Evolutionary conservation across 2,797 vertebrate species (phyloP).

Genomic region (Astyanax mexicanus): DNA sequence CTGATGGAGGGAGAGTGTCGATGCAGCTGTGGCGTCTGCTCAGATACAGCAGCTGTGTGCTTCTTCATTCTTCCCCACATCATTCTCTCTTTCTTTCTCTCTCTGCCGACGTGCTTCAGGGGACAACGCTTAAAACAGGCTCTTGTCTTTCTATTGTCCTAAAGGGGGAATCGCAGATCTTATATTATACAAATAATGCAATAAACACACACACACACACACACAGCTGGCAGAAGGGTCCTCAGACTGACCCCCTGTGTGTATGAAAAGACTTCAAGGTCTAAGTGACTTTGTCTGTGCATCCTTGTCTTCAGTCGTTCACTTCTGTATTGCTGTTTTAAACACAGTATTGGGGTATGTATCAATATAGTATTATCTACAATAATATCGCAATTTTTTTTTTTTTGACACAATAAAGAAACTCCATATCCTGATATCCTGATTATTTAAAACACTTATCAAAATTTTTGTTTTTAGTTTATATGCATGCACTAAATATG

Average conservation of each 20-base stretch:
- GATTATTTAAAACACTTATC: too few relatives aligned
- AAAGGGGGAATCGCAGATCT: constrained; percentile 38
- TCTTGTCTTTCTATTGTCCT: constrained; percentile 48
- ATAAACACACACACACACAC: constrained; percentile 30
- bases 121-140: constrained; percentile 56
- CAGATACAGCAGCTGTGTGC: constrained; percentile 68
- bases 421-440: too few relatives aligned
- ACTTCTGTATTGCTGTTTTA: neutral
- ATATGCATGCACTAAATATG: too few relatives aligned
- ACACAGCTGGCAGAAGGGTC: constrained; percentile 56
- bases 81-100: constrained; percentile 20
- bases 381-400: too few relatives aligned
- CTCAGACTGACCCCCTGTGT: constrained; percentile 35
- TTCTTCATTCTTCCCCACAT: constrained; percentile 48
- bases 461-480: too few relatives aligned
- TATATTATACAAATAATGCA: constrained; percentile 29
- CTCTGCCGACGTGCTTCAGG: constrained; percentile 47
- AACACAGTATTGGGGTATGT: neutral
- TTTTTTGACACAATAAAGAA: too few relatives aligned
- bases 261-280: constrained; percentile 48
- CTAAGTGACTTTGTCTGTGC: constrained; percentile 40
- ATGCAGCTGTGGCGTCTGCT: constrained; percentile 68
- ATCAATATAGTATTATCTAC: too few relatives aligned
- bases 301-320: neutral
- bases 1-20: constrained; percentile 58